These are phyloP conservation scores for Bombus turneri DNA, from an alignment of 1,140 invertebrate genomes.

Conservation along the genomic window DNA sequence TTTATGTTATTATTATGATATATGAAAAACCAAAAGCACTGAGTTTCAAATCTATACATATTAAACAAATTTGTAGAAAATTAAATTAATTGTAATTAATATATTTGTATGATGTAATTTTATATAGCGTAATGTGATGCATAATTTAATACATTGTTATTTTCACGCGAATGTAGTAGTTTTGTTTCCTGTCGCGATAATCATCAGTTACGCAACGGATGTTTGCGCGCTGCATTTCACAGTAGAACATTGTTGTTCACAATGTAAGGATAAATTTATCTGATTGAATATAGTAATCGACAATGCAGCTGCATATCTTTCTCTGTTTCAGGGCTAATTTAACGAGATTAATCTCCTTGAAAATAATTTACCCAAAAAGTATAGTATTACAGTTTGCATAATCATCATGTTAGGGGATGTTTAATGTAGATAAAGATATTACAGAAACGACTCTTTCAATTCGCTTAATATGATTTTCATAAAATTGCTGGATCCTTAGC, in stretches of 20 bases:
- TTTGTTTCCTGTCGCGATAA: background rate
- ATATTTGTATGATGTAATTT: too few species aligned
- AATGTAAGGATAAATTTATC: conserved; percentile 32
- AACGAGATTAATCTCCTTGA: conserved; percentile 6
- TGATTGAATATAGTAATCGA: conserved; percentile 16
- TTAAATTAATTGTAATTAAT: too few species aligned
- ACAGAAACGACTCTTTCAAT: too few species aligned
- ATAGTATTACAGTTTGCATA: background rate
- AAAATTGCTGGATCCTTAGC: too few species aligned
- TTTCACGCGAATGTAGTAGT: background rate
- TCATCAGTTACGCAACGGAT: conserved; percentile 21
- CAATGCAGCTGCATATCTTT: conserved; percentile 32
- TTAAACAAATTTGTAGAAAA: too few species aligned
- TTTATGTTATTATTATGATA: too few species aligned
- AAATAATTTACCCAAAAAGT: background rate
- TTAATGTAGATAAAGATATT: too few species aligned
- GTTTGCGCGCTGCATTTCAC: conserved; percentile 30
- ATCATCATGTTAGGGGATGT: background rate
- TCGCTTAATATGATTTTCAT: too few species aligned
- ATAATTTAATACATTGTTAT: background rate
- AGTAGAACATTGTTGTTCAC: conserved; percentile 12
- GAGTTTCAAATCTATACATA: too few species aligned
- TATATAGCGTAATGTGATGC: background rate
- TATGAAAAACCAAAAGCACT: too few species aligned
- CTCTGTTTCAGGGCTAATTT: background rate